Conservation (phyloP, 2,113 vertebrate species). For the Ophiodon elongatus region DNA sequence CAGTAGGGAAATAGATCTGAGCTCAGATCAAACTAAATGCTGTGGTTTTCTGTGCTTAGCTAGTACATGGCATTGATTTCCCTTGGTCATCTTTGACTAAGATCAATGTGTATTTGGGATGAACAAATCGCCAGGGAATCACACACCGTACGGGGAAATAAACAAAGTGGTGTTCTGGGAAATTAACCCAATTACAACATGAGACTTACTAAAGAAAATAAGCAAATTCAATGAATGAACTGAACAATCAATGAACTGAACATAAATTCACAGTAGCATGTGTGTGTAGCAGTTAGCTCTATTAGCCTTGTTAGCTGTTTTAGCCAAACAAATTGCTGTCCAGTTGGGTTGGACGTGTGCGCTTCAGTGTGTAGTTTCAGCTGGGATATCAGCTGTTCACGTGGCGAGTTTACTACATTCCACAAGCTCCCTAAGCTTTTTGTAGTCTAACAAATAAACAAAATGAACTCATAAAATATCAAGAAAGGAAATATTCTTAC, state of each 20-base stretch:
- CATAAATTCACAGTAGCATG: neutral
- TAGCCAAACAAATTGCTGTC: neutral
- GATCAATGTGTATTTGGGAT: constrained; percentile 32
- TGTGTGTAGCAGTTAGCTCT: neutral
- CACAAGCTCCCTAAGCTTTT: too few relatives aligned
- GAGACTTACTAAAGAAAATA: constrained; percentile 33
- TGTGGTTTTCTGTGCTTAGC: constrained; percentile 30
- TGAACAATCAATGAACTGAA: neutral
- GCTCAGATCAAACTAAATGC: constrained; percentile 36
- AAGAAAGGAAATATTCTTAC: neutral
- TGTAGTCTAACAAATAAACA: too few relatives aligned
- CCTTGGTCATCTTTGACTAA: constrained; percentile 19
- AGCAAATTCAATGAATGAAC: constrained; percentile 1
- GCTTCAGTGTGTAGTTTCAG: neutral
- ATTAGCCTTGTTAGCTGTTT: neutral
- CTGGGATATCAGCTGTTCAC: too few relatives aligned
- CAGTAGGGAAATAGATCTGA: neutral
- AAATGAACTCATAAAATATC: too few relatives aligned
- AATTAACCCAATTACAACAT: constrained; percentile 36
- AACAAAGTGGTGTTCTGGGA: constrained; percentile 16
- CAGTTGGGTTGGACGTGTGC: neutral
- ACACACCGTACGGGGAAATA: constrained; percentile 18
- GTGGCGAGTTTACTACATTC: too few relatives aligned
- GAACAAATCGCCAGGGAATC: constrained; percentile 31
- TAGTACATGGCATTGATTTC: constrained; percentile 43